phyloP scores from a whole-genome alignment of 1,140 invertebrate genomes.

The Mycetomoellerius zeteki region DNA sequence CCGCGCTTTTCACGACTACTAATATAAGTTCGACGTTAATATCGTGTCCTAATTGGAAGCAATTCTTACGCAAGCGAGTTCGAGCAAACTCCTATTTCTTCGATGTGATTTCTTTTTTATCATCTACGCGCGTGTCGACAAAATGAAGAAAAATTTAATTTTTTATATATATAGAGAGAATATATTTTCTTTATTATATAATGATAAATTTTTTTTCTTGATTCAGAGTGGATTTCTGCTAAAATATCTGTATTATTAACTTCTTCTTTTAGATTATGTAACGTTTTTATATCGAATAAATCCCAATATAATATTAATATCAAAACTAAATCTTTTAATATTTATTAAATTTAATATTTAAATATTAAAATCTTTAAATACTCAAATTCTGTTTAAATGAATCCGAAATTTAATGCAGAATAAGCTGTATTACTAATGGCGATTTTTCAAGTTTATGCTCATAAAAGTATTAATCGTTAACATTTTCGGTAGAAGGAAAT shows the following conservation, averaged over 20 bases:
- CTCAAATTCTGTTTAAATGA: conserved; percentile 1
- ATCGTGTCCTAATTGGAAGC: conserved; percentile 51
- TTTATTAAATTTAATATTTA: neutral
- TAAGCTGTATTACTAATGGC: neutral
- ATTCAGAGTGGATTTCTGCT: neutral
- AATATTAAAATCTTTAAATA: conserved; percentile 11
- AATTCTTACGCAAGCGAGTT: conserved; percentile 47
- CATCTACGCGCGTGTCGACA: conserved; percentile 3
- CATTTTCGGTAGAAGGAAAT: neutral
- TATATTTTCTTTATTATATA: neutral
- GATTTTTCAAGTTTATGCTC: neutral
- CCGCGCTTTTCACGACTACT: conserved; percentile 38
- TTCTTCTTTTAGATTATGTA: neutral
- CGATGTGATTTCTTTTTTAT: conserved; percentile 9
- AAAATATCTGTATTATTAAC: conserved; percentile 8
- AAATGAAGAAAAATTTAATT: neutral
- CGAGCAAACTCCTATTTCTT: conserved; percentile 37
- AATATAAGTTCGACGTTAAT: conserved; percentile 56
- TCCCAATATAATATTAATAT: conserved; percentile 16
- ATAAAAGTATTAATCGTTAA: neutral
- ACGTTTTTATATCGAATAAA: conserved; percentile 31
- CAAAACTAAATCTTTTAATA: neutral
- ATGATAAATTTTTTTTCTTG: neutral
- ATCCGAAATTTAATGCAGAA: neutral
- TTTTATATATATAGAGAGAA: neutral